Evolutionary conservation across 1,140 invertebrate species (phyloP).

Genomic region (Ceratina calcarata): DNA sequence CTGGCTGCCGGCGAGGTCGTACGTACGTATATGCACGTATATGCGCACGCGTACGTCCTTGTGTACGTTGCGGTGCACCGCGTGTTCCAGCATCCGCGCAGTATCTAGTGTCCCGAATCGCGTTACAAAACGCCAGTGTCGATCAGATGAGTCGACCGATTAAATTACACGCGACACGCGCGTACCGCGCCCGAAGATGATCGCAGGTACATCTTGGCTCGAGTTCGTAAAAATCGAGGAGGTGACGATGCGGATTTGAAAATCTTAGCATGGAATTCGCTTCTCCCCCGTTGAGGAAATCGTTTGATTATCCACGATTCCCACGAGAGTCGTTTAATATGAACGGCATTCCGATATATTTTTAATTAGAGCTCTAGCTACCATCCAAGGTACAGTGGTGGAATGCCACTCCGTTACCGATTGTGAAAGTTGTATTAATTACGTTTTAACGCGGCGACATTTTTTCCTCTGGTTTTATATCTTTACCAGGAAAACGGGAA

Average conservation of each 20-base stretch:
- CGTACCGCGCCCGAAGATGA: not conserved
- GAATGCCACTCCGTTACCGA: constrained; percentile 44
- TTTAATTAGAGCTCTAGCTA: constrained; percentile 26
- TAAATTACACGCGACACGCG: constrained; percentile 49
- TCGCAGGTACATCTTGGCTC: constrained; percentile 12
- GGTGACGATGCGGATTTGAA: too few species aligned
- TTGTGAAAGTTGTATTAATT: constrained; percentile 59
- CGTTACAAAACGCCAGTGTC: constrained; percentile 48
- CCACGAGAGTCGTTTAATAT: not conserved
- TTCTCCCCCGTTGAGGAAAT: too few species aligned
- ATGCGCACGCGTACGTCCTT: constrained; percentile 22
- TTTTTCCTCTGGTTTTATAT: constrained; percentile 52
- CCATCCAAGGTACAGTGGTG: constrained; percentile 31
- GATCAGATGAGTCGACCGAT: constrained; percentile 46
- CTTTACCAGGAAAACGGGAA: constrained; percentile 26
- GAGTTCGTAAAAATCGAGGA: too few species aligned
- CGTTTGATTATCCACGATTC: not conserved
- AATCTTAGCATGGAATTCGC: too few species aligned
- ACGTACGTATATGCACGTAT: constrained; percentile 24
- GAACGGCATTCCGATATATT: not conserved
- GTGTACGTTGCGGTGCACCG: not conserved
- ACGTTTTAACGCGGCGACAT: constrained; percentile 55
- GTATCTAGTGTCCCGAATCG: constrained; percentile 39
- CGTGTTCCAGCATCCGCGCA: constrained; percentile 19
- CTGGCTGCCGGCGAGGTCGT: constrained; percentile 19